Evolutionary conservation across 2,888 invertebrate genomes (phyloP).

Genomic region (Poecilus cupreus): DNA sequence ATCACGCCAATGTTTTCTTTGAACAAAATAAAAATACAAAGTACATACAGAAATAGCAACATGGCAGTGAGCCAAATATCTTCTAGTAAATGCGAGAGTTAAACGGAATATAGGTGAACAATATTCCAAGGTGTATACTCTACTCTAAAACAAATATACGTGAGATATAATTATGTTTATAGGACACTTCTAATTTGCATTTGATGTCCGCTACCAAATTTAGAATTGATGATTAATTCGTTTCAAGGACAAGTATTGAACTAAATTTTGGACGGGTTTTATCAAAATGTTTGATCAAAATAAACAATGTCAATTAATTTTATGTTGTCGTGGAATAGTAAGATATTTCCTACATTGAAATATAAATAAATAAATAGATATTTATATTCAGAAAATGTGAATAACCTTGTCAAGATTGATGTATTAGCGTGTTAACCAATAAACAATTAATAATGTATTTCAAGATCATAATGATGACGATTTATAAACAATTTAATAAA

Average conservation of each 20-base stretch:
- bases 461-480: no score
- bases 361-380: neutral
- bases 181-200: constrained; percentile 10
- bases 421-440: neutral
- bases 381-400: neutral
- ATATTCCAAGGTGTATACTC: constrained; percentile 9
- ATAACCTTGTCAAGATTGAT: neutral
- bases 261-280: neutral
- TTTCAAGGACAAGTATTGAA: constrained; percentile 18
- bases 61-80: constrained; percentile 9
- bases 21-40: constrained; percentile 23
- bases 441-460: neutral
- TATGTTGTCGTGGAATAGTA: neutral
- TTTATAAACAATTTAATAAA: no score
- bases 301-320: neutral
- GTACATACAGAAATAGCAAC: constrained; percentile 25
- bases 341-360: neutral
- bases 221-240: constrained; percentile 8
- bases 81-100: constrained; percentile 12
- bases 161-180: constrained; percentile 1
- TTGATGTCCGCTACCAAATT: constrained; percentile 26
- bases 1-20: constrained; percentile 9
- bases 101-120: constrained; percentile 38
- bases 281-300: neutral
- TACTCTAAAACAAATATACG: constrained; percentile 22